Evolutionary conservation across 1,140 invertebrate species (phyloP).

Genomic region (Drosophila micromelanica): DNA sequence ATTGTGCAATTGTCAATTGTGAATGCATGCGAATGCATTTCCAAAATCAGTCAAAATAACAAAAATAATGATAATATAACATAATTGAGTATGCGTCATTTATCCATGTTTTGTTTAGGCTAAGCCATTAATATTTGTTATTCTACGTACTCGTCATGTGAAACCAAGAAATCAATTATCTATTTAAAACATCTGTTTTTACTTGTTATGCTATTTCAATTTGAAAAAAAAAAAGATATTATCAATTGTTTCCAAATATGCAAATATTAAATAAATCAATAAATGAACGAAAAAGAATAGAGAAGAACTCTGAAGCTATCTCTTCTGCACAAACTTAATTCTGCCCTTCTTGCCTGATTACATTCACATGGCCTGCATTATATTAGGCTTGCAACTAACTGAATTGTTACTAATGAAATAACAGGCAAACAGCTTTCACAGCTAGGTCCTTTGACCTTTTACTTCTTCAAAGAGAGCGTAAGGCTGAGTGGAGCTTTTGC

Average conservation of each 20-base stretch:
- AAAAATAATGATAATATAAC: constrained; percentile 12
- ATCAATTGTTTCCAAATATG: constrained; percentile 62
- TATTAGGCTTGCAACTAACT: background rate
- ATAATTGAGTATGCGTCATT: constrained; percentile 28
- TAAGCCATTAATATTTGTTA: constrained; percentile 63
- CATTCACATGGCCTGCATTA: background rate
- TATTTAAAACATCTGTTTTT: constrained; percentile 51
- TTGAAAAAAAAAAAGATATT: constrained; percentile 57
- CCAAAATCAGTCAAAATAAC: constrained; percentile 36
- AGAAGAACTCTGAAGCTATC: background rate
- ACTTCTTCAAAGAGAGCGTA: background rate
- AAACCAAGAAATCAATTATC: constrained; percentile 34
- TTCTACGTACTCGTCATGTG: constrained; percentile 50
- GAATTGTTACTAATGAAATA: background rate
- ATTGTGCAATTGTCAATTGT: constrained; percentile 25
- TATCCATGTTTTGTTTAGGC: constrained; percentile 57
- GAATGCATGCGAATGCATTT: constrained; percentile 16
- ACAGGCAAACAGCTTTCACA: background rate
- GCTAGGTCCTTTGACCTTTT: background rate
- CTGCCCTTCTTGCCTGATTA: too few relatives aligned
- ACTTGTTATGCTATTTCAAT: constrained; percentile 62
- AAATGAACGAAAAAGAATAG: constrained; percentile 32
- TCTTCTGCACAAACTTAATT: background rate
- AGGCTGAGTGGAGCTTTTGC: background rate
- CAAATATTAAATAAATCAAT: constrained; percentile 50